Base-by-base conservation (phyloP, 2,888 invertebrate species). In the Julus scandinavius region DNA sequence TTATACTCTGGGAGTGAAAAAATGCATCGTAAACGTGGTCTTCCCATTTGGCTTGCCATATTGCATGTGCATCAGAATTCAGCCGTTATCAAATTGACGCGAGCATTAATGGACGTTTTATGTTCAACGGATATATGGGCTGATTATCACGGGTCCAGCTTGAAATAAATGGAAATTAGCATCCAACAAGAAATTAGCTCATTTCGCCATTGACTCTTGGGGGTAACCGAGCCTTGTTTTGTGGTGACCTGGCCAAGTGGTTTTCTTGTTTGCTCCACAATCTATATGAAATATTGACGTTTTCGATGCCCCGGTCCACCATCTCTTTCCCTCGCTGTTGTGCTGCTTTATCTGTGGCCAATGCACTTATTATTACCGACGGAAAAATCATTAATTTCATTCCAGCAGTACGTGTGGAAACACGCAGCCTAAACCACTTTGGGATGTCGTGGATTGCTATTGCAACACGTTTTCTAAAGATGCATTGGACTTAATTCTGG, bases 331-430 rank as follows among this genome's bases (percentile, higher is more conserved):
- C 38, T 4, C 9, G 1, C 45, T 7, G 0, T 7, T 45, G 45
- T 45, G 45, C 4, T 80, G 38, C 80, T 80, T 80, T 80, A 80
- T 80, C 80, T 38, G 80, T 38, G 80, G 2, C 11, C 80, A 38
- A 29, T 80, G 80, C 80, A 40, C 9, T 80, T 80, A 80, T 80
- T 80, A 80, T 40, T 40, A 80, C 38, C 38, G 38, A 80, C 38
- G 13, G 11, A 40, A 80, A 38, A 80, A 80, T 80, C 80, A 38
- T 80, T 80, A 80, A 80, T 80, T 80, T 80, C 80, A 80, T 80
- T 80, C 80, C 80, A 38, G 9, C 0, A 29, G 29, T 29, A 9
- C 29, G 54, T 54, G 54, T 17, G 54, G 54, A 54, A 54, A 54
- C 54, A 54, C 54, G 54, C 54, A 15, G 54, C 15, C 4, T 54